Base-by-base conservation (phyloP, 2,113 vertebrate species). In the Melanotaenia duboulayi region DNA sequence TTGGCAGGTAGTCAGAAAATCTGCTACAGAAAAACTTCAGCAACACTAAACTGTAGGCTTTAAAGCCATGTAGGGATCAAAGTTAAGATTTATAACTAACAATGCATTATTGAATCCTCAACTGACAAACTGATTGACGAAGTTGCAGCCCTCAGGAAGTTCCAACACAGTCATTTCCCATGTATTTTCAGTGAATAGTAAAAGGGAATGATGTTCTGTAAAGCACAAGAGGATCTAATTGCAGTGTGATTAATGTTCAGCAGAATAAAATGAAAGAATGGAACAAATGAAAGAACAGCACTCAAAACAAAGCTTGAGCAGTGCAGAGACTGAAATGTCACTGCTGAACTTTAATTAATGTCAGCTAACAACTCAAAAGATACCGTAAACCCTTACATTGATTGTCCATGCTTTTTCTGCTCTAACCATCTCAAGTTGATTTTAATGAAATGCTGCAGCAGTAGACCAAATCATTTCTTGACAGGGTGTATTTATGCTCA, bases 271-370 rank as follows among this genome's bases (percentile, higher is more conserved):
- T 28, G 50, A 81, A 76, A 71, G 74, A 85, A 71, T 54, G 61
- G 13, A 60, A 74, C 40, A 74, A 69, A 10, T 44, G 40, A 78
- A 83, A 71, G 65, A 71, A 74, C 52, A 59, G 77, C 10, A 58
- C 64, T 56, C 10, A 71, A 87, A 82, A 82, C 60, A 89, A 78
- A 72, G 75, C 58, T 80, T 62, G 71, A 75, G 76, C 44, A 79
- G 69, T 4, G 13, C 68, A 59, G 65, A 82, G 85, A 88, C 48
- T 62, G 84, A 87, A 78, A 84, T 78, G 61, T 39, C 49, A 51
- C 46, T 2, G 56, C 54, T 63, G 74, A 88, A 82, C 76, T 80
- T 78, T 75, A 83, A 84, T 89, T 90, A 87, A 74, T 73, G 67
- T 78, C 79, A 83, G 74, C 19, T 73, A 54, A 28, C 39, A n/a